Evolutionary conservation across 2,888 invertebrate genomes (phyloP).

Genomic region (Spodoptera littoralis): DNA sequence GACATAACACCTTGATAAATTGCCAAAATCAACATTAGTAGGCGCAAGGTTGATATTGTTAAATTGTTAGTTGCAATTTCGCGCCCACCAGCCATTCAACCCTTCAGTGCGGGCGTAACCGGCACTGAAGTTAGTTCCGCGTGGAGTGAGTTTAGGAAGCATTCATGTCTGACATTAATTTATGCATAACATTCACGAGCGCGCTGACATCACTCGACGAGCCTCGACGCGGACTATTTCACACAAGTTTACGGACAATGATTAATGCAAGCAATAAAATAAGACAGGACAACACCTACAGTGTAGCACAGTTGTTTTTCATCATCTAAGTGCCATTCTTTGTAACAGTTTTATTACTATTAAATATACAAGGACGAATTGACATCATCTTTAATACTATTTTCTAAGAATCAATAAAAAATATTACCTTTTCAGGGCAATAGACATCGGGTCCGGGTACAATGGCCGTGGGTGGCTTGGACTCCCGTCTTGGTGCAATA

Average conservation of each 20-base stretch:
- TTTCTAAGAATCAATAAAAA: slow-evolving; percentile 2
- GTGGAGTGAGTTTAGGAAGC: slow-evolving; percentile 49
- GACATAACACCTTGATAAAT: slow-evolving; percentile 11
- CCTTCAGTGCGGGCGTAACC: slow-evolving; percentile 38
- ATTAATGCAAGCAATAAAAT: slow-evolving; percentile 41
- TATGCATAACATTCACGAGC: slow-evolving; percentile 37
- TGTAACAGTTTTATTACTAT: slow-evolving; percentile 28
- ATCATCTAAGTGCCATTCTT: slow-evolving; percentile 16
- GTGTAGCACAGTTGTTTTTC: slow-evolving; percentile 27
- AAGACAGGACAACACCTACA: slow-evolving; percentile 34
- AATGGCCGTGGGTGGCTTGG: slow-evolving; percentile 74
- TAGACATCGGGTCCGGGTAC: slow-evolving; percentile 91
- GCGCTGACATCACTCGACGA: slow-evolving; percentile 45
- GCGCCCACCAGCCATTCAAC: slow-evolving; percentile 50
- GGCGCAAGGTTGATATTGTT: slow-evolving; percentile 35
- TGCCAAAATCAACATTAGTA: slow-evolving; percentile 36
- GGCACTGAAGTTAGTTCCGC: slow-evolving; percentile 48
- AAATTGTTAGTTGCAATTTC: slow-evolving; percentile 37
- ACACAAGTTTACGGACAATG: slow-evolving; percentile 34
- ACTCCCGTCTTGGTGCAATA: slow-evolving; percentile 91
- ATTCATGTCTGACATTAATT: slow-evolving; percentile 34
- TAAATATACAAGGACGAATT: slow-evolving; percentile 44
- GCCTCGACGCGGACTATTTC: slow-evolving; percentile 41
- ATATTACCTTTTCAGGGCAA: slow-evolving; percentile 89
- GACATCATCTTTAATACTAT: slow-evolving; percentile 46